Evolutionary conservation across 2,888 invertebrate species (phyloP).

Genomic region (Brachynemurus nebulosus): DNA sequence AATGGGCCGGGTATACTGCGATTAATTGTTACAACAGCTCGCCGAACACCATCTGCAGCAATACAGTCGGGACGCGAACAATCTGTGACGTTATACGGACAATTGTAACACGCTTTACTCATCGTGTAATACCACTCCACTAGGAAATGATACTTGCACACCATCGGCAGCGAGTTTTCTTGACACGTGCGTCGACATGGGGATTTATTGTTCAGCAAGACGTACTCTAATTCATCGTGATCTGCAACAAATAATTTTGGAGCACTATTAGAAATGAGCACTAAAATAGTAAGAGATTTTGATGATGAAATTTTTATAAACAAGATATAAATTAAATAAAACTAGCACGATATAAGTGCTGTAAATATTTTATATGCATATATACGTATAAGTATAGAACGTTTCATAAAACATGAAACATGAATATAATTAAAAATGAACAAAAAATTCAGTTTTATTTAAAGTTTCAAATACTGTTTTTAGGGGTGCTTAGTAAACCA

Average conservation of each 20-base stretch:
- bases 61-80: slow-evolving; percentile 70
- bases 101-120: slow-evolving; percentile 78
- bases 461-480: too few species aligned
- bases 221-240: slow-evolving; percentile 22
- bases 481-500: too few species aligned
- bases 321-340: too few species aligned
- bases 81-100: slow-evolving; percentile 60
- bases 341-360: too few species aligned
- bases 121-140: slow-evolving; percentile 74
- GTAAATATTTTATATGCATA: too few species aligned
- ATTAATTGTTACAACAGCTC: slow-evolving; percentile 67
- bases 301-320: too few species aligned
- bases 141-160: slow-evolving; percentile 57
- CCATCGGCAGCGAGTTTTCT: slow-evolving; percentile 43
- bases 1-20: slow-evolving; percentile 77
- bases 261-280: too few species aligned
- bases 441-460: too few species aligned
- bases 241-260: slow-evolving; percentile 1
- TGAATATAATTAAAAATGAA: too few species aligned
- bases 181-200: slow-evolving; percentile 51
- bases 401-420: too few species aligned
- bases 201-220: slow-evolving; percentile 22
- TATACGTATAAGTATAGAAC: too few species aligned
- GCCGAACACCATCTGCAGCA: slow-evolving; percentile 63
- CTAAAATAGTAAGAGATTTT: too few species aligned